phyloP scores from a whole-genome alignment of 1,140 invertebrate species.

The Chelonus insularis region DNA sequence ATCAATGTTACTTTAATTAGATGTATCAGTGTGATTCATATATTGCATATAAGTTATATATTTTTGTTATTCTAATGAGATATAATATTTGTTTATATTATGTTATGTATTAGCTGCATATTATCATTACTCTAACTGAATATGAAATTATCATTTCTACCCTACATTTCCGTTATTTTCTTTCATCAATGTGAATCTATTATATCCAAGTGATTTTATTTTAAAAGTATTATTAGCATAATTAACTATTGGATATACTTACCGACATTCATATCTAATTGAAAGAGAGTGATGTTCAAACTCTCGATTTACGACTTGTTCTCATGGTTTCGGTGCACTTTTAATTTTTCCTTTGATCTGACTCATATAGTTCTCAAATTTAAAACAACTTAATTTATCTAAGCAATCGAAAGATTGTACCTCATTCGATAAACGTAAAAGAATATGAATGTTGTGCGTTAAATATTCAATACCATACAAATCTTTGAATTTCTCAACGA shows the following conservation, averaged over 20 bases:
- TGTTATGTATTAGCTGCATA: too few relatives aligned
- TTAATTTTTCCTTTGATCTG: conserved; percentile 15
- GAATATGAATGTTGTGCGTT: conserved; percentile 24
- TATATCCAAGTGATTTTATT: not conserved
- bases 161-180: too few relatives aligned
- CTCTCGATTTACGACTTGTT: conserved; percentile 21
- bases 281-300: conserved; percentile 12
- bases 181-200: not conserved
- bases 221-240: not conserved
- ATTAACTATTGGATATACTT: not conserved
- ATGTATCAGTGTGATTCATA: too few relatives aligned
- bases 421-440: conserved; percentile 22
- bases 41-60: too few relatives aligned
- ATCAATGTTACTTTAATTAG: too few relatives aligned
- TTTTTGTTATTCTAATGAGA: too few relatives aligned
- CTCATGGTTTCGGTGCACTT: conserved; percentile 19
- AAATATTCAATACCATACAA: conserved; percentile 21
- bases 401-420: conserved; percentile 2
- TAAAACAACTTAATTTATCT: conserved; percentile 21
- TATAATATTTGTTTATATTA: too few relatives aligned
- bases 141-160: too few relatives aligned
- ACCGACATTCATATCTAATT: not conserved
- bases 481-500: conserved; percentile 14
- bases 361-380: conserved; percentile 21
- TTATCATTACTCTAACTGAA: too few relatives aligned